Evolutionary conservation across 2,113 vertebrate genomes (phyloP).

Genomic region (Lophura nycthemera): DNA sequence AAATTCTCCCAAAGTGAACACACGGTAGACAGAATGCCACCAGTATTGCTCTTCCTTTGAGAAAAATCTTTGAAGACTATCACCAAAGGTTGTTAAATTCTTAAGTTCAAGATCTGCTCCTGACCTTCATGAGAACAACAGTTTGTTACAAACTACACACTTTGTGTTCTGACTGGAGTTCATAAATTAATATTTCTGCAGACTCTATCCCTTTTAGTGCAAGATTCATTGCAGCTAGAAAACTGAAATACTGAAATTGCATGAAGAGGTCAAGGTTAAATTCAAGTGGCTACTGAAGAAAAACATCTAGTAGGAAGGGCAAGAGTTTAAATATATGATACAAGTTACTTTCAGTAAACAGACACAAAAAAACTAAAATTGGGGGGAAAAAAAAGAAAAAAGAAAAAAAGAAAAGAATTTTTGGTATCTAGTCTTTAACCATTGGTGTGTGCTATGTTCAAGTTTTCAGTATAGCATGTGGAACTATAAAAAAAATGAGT

Average conservation of each 20-base stretch:
- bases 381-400: neutral
- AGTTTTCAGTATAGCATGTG: neutral
- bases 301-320: neutral
- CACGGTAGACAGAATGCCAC: neutral
- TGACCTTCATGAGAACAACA: neutral
- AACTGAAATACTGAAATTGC: neutral
- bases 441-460: neutral
- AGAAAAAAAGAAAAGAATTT: too few relatives aligned
- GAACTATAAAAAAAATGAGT: neutral
- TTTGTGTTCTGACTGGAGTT: neutral
- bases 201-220: neutral
- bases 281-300: neutral
- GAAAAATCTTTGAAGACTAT: neutral
- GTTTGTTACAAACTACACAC: neutral
- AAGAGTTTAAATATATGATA: neutral
- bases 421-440: neutral
- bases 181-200: neutral
- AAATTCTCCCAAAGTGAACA: slow-evolving; percentile 35
- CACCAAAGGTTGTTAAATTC: slow-evolving; percentile 1
- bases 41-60: neutral
- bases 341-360: neutral
- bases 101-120: neutral
- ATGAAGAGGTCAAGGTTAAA: neutral
- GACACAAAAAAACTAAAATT: neutral
- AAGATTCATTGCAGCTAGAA: neutral